Evolutionary conservation across 1,140 invertebrate species (phyloP), one percentile per base, ranked within the genome.

Genomic region (Venturia canescens): DNA sequence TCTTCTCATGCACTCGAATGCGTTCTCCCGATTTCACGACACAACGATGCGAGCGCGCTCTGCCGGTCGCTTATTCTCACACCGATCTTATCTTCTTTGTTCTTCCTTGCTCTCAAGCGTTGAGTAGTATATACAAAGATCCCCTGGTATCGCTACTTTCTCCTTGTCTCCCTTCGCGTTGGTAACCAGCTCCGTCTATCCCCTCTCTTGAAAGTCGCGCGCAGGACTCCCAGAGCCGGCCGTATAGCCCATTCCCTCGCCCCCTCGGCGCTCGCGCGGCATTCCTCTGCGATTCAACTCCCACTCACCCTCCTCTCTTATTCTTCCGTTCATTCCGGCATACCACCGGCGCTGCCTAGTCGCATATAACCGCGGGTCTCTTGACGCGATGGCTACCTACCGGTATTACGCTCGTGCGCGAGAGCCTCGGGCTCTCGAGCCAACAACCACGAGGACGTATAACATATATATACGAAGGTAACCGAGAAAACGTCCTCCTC

Each of bases 341-440:
- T 53, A 53, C 50, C n/a, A 53, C 78, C 7, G n/a, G n/a, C n/a
- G n/a, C n/a, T n/a, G n/a, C n/a, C n/a, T n/a, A n/a, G n/a, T 34
- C 83, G 75, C 66, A 79, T 79, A 66, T 81, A 63, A 79, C n/a
- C 82, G 80, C 82, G 80, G 86, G 86, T 86, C 87, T 86, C 87
- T 88, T 87, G 86, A 83, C 87, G 87, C 90, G 90, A 90, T 90
- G 88, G 89, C 91, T 91, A 90, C 91, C 91, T 91, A 90, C 91
- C 87, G 88, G 91, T 90, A 87, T 92, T 92, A 91, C 90, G 89
- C 90, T 91, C 90, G 90, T 91, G n/a, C n/a, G n/a, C n/a, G n/a
- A 91, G 86, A 85, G 86, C 86, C 86, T 85, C 84, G 69, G 86
- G 84, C 71, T 80, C 82, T 84, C 80, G 74, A 80, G 81, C 88